Evolutionary conservation across 2,113 vertebrate species (phyloP).

Genomic region (Plectropomus leopardus): DNA sequence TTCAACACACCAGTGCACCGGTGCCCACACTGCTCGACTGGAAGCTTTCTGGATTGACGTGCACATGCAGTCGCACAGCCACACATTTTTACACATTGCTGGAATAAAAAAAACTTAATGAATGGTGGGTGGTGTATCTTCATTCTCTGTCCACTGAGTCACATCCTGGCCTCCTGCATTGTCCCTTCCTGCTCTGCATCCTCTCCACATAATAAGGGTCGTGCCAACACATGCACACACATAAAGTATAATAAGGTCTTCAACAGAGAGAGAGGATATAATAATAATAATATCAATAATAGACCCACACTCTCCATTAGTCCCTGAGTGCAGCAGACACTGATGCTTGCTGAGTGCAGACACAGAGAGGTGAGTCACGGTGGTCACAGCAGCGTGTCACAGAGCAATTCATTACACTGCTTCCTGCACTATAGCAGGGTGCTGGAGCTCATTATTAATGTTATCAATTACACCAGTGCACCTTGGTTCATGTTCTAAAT

Average conservation of each 20-base stretch:
- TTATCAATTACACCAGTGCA: background rate
- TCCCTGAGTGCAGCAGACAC: slow-evolving; percentile 13
- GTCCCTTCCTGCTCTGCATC: slow-evolving; percentile 69
- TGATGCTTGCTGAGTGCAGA: background rate
- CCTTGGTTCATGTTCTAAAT: background rate
- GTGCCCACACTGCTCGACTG: slow-evolving; percentile 21
- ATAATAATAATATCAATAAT: slow-evolving; percentile 50
- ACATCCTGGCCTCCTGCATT: slow-evolving; percentile 70
- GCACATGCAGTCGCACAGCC: background rate
- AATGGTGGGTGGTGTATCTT: slow-evolving; percentile 28
- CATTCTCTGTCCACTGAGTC: slow-evolving; percentile 57
- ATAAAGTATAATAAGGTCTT: background rate
- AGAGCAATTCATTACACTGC: background rate
- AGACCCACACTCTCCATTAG: slow-evolving; percentile 21
- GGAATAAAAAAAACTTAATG: slow-evolving; percentile 36
- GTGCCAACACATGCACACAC: slow-evolving; percentile 29
- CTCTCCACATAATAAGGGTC: slow-evolving; percentile 42
- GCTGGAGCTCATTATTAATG: background rate
- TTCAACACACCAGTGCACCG: slow-evolving; percentile 15
- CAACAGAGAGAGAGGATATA: slow-evolving; percentile 17
- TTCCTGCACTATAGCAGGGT: background rate
- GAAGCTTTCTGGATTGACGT: background rate
- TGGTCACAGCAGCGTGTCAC: background rate
- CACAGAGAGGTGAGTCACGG: slow-evolving; percentile 40
- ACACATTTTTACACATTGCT: slow-evolving; percentile 17